Conservation (phyloP, 2,113 vertebrate species). For the Lycaon pictus region DNA sequence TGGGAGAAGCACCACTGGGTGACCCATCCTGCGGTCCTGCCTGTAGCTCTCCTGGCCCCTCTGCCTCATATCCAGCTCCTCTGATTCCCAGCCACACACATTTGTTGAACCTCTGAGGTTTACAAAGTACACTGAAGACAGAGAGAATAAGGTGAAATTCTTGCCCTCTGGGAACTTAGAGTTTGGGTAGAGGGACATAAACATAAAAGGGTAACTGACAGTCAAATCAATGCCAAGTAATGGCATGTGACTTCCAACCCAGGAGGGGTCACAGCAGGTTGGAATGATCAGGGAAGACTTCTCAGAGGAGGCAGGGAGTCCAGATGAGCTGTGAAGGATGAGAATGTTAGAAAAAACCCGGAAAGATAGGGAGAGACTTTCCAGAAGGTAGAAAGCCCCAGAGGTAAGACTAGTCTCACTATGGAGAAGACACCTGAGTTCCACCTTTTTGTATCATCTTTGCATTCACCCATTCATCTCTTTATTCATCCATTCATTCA, state of each 20-base stretch:
- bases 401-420: neutral
- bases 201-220: neutral
- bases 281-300: neutral
- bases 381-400: neutral
- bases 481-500: neutral
- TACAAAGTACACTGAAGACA: neutral
- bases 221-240: neutral
- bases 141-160: neutral
- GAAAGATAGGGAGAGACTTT: neutral
- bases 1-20: accelerated
- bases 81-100: neutral
- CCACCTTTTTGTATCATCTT: neutral
- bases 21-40: neutral
- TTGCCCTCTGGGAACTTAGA: neutral
- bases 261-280: neutral
- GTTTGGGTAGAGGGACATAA: neutral
- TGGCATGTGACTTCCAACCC: neutral
- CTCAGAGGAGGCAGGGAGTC: neutral
- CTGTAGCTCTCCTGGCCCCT: neutral
- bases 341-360: neutral
- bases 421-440: neutral
- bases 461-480: neutral
- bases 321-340: neutral
- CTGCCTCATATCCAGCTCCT: neutral
- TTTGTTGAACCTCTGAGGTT: neutral